Evolutionary conservation across 2,113 vertebrate species (phyloP).

Genomic region (Rhinogobius similis): DNA sequence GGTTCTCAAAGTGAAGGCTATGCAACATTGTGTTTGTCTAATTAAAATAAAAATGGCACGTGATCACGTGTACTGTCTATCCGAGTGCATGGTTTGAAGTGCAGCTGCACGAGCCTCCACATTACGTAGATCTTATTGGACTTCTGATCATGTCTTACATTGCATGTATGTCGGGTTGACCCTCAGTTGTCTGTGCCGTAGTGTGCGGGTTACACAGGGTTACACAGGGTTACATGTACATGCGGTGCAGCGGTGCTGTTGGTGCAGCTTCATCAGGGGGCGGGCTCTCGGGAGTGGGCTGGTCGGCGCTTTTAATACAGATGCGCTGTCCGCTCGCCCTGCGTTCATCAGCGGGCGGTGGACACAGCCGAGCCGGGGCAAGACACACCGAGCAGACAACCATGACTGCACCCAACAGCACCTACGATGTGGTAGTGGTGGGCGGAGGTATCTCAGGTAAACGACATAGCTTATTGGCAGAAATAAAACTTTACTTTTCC

Average conservation of each 20-base stretch:
- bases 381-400: constrained; percentile 27
- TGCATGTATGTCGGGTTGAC: too few relatives aligned
- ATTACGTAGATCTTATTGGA: too few relatives aligned
- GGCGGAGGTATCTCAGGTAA: constrained; percentile 93
- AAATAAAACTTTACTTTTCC: not conserved
- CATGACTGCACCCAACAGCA: constrained; percentile 81
- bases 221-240: too few relatives aligned
- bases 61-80: too few relatives aligned
- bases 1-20: too few relatives aligned
- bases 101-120: too few relatives aligned
- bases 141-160: too few relatives aligned
- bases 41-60: too few relatives aligned
- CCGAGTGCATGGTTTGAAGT: too few relatives aligned
- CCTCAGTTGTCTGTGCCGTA: too few relatives aligned
- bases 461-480: constrained; percentile 26
- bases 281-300: constrained; percentile 54
- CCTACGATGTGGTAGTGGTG: constrained; percentile 88
- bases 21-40: too few relatives aligned
- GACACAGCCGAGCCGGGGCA: constrained; percentile 18
- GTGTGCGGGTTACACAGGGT: not conserved
- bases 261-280: constrained; percentile 38
- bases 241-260: not conserved
- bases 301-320: constrained; percentile 65
- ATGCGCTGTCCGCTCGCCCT: constrained; percentile 52
- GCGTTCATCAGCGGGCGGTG: constrained; percentile 39